phyloP scores from a whole-genome alignment of 2,888 invertebrate species.

The Blera fallax region DNA sequence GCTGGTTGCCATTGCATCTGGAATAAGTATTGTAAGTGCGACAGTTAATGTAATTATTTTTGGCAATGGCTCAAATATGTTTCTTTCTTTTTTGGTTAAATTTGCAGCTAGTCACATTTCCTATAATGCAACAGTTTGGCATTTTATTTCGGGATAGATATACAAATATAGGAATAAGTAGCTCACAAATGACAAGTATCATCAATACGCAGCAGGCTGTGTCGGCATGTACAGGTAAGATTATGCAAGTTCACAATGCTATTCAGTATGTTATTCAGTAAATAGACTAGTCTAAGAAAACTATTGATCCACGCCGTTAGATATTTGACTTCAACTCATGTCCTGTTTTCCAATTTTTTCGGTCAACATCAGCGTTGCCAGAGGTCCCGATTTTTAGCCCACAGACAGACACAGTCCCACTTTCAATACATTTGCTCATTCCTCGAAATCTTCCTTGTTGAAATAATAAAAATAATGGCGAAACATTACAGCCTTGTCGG shows the following conservation, averaged over 20 bases:
- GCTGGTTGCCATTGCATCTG: slow-evolving; percentile 87
- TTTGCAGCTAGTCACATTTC: slow-evolving; percentile 86
- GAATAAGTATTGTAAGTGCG: slow-evolving; percentile 87
- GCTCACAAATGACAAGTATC: slow-evolving; percentile 87
- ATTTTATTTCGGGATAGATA: slow-evolving; percentile 87
- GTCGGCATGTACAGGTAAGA: slow-evolving; percentile 87
- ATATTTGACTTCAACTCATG: too few species aligned
- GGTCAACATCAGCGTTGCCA: too few species aligned
- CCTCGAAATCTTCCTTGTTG: too few species aligned
- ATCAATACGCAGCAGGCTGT: slow-evolving; percentile 88
- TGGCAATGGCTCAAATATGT: not conserved
- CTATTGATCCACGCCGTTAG: too few species aligned
- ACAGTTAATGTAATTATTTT: not conserved
- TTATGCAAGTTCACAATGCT: not conserved
- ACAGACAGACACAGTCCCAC: too few species aligned
- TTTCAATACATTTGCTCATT: too few species aligned
- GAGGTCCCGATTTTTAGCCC: too few species aligned
- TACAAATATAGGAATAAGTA: slow-evolving; percentile 84
- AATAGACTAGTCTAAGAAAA: too few species aligned
- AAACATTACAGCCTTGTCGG: too few species aligned
- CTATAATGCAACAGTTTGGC: slow-evolving; percentile 88
- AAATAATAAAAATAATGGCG: too few species aligned
- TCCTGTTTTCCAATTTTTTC: too few species aligned
- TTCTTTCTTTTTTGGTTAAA: slow-evolving; percentile 77
- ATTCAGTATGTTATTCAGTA: too few species aligned